Percentiles rank a stretch among this genome's conserved stretches.
These are phyloP conservation scores for Malurus melanocephalus DNA, from an alignment of 2,113 vertebrate genomes.

Conservation along the genomic window DNA sequence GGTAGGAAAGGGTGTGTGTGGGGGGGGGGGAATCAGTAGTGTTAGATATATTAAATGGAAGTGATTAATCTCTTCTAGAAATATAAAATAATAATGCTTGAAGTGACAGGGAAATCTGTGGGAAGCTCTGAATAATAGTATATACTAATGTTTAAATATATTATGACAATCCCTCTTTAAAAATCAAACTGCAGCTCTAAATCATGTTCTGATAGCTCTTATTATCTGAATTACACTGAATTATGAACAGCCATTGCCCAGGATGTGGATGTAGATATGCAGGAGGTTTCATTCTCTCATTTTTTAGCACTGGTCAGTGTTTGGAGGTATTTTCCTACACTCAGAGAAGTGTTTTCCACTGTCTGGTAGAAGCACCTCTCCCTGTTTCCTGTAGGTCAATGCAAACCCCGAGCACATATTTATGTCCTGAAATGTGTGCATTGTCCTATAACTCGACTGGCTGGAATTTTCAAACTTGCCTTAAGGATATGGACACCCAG, in stretches of 20 bases:
- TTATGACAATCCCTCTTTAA: conserved; percentile 39
- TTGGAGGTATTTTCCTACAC: background rate
- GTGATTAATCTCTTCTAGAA: background rate
- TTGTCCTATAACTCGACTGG: background rate
- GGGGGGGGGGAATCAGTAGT: background rate
- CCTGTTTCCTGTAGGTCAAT: background rate
- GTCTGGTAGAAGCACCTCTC: background rate
- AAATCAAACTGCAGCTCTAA: conserved; percentile 42
- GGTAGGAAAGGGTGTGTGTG: background rate
- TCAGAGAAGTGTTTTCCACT: background rate
- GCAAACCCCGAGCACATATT: background rate
- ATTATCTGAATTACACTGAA: conserved; percentile 10
- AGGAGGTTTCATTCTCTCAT: background rate
- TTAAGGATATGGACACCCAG: conserved; percentile 44
- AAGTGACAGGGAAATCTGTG: conserved; percentile 26
- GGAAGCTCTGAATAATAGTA: conserved; percentile 26
- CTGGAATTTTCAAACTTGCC: conserved; percentile 11
- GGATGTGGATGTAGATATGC: background rate
- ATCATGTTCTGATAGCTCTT: conserved; percentile 28
- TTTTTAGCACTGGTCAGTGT: background rate
- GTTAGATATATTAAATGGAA: background rate
- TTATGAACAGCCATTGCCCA: background rate
- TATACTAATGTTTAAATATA: conserved; percentile 19
- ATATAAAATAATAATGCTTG: conserved; percentile 18
- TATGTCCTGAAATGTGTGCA: background rate